Percentiles rank a stretch among this genome's conserved stretches.
phyloP scores from a whole-genome alignment of 2,113 vertebrate species.

The Hippopotamus amphibius region DNA sequence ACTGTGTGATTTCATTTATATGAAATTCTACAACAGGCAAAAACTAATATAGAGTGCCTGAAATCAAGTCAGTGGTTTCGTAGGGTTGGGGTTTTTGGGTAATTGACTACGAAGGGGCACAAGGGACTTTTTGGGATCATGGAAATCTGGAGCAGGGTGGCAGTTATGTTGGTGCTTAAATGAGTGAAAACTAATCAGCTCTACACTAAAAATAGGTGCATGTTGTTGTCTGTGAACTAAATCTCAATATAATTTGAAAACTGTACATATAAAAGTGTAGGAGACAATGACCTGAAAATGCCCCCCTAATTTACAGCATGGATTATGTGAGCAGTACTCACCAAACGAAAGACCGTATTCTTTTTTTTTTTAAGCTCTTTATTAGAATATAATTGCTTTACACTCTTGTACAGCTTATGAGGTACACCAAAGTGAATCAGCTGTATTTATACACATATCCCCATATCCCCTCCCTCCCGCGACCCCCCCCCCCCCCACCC shows the following conservation, averaged over 20 bases:
- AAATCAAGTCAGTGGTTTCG: background rate
- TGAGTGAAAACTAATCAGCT: background rate
- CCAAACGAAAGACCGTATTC: background rate
- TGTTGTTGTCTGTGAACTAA: background rate
- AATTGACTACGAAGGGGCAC: background rate
- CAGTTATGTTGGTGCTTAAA: background rate
- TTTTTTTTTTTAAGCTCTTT: too few species aligned
- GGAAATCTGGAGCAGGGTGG: background rate
- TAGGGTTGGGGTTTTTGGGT: background rate
- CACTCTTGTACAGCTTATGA: too few species aligned
- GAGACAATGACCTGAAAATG: background rate
- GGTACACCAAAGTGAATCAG: too few species aligned
- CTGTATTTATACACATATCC: too few species aligned
- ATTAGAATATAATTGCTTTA: too few species aligned
- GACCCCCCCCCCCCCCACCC: too few species aligned
- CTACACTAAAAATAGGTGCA: background rate
- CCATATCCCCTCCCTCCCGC: too few species aligned
- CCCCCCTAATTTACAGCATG: background rate
- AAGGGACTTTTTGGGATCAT: background rate
- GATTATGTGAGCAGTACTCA: background rate
- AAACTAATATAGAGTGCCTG: background rate
- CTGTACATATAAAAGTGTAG: background rate
- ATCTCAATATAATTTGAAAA: slow-evolving; percentile 1
- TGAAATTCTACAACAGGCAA: background rate
- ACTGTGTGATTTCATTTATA: background rate